Conservation (phyloP, 2,113 vertebrate genomes). For the Lophochroa leadbeateri region DNA sequence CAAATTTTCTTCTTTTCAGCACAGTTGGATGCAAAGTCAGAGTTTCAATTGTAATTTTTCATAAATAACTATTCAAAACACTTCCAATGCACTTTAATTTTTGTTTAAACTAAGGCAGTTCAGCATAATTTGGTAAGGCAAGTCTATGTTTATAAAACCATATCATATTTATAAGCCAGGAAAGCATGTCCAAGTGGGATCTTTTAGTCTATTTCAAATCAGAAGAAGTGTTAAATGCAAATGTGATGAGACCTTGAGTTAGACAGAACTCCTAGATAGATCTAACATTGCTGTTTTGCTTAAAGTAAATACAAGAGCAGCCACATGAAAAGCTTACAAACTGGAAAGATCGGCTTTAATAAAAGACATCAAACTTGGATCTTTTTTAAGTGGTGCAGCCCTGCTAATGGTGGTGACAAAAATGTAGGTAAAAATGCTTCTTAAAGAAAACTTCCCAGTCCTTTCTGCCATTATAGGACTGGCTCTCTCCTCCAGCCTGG, state of each 20-base stretch:
- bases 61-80: neutral
- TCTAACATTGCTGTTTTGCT: neutral
- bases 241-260: neutral
- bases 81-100: neutral
- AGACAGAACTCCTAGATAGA: neutral
- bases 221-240: neutral
- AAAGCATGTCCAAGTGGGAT: rapidly evolving
- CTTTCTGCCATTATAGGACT: neutral
- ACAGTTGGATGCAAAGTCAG: neutral
- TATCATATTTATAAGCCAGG: neutral
- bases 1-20: neutral
- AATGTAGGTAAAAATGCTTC: neutral
- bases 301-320: neutral
- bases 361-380: neutral
- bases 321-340: neutral
- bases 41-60: neutral
- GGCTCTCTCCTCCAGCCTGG: neutral
- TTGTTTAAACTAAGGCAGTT: neutral
- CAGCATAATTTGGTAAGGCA: neutral
- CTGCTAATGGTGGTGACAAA: neutral
- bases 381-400: neutral
- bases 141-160: neutral
- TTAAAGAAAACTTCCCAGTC: neutral
- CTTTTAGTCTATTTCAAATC: neutral
- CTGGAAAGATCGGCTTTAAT: neutral